Evolutionary conservation across 2,797 vertebrate species (phyloP).

Genomic region (Alauda arvensis): DNA sequence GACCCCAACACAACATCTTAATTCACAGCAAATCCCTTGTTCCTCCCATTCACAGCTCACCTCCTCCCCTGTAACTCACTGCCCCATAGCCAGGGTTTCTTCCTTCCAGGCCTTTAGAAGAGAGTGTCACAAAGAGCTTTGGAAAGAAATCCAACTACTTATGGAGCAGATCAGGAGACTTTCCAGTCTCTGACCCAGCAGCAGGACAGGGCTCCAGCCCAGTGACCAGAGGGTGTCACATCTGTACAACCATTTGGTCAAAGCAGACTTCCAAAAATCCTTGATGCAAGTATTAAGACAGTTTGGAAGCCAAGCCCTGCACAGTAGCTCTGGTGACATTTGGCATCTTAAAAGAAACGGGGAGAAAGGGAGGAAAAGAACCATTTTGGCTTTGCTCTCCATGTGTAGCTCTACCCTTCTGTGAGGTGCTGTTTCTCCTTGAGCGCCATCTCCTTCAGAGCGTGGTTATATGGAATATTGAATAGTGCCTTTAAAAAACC

Average conservation of each 20-base stretch:
- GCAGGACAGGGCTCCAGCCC: neutral
- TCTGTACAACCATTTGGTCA: neutral
- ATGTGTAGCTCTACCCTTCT: neutral
- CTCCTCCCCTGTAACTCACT: neutral
- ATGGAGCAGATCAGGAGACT: neutral
- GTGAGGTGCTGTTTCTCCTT: neutral
- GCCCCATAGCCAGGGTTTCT: neutral
- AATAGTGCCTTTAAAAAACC: rapidly evolving
- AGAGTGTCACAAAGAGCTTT: neutral
- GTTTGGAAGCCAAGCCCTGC: neutral
- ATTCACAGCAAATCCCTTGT: rapidly evolving
- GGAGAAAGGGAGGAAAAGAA: rapidly evolving
- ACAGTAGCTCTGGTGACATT: neutral
- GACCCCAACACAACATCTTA: rapidly evolving
- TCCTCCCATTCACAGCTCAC: rapidly evolving
- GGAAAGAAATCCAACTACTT: rapidly evolving
- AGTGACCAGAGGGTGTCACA: rapidly evolving
- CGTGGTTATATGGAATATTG: neutral
- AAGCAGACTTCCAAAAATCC: neutral
- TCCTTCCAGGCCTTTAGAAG: neutral
- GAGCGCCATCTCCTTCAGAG: neutral
- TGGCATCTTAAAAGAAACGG: neutral
- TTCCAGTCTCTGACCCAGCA: too few species aligned
- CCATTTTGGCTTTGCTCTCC: neutral
- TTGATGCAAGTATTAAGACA: neutral